These are phyloP conservation scores for Cetonia aurata DNA, from an alignment of 2,888 invertebrate genomes.

Conservation along the genomic window DNA sequence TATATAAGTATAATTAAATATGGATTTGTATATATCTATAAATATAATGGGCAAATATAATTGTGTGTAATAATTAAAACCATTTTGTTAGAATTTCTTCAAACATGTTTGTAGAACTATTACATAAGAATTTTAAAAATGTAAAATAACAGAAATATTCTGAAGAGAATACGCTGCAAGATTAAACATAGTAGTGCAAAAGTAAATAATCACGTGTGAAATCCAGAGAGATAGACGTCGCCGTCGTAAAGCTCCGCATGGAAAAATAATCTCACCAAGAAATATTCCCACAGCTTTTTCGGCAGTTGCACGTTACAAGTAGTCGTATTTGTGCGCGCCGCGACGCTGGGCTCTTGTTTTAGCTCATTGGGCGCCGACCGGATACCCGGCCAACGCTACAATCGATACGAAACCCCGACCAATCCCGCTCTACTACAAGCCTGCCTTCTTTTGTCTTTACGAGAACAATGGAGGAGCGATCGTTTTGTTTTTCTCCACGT, in stretches of 20 bases:
- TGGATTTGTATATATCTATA: no score
- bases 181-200: no score
- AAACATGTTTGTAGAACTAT: no score
- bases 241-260: background rate
- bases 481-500: slow-evolving; percentile 61
- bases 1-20: no score
- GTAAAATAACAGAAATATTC: no score
- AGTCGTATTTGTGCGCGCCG: slow-evolving; percentile 57
- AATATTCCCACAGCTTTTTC: slow-evolving; percentile 39
- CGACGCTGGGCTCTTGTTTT: slow-evolving; percentile 65
- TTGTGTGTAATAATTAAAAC: no score
- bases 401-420: slow-evolving; percentile 65
- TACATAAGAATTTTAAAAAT: no score
- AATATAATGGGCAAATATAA: no score
- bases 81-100: no score
- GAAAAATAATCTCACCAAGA: slow-evolving; percentile 7
- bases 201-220: no score
- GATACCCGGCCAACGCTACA: slow-evolving; percentile 65
- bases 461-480: slow-evolving; percentile 66
- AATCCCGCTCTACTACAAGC: slow-evolving; percentile 63
- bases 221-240: no score
- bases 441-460: slow-evolving; percentile 66
- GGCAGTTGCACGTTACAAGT: slow-evolving; percentile 40
- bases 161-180: no score
- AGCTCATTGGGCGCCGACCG: slow-evolving; percentile 67